A percentile compares a stretch with the other conserved stretches of the same genome.
These are phyloP conservation scores for Drosophila meridiana DNA, from an alignment of 2,888 invertebrate species.

Conservation along the genomic window DNA sequence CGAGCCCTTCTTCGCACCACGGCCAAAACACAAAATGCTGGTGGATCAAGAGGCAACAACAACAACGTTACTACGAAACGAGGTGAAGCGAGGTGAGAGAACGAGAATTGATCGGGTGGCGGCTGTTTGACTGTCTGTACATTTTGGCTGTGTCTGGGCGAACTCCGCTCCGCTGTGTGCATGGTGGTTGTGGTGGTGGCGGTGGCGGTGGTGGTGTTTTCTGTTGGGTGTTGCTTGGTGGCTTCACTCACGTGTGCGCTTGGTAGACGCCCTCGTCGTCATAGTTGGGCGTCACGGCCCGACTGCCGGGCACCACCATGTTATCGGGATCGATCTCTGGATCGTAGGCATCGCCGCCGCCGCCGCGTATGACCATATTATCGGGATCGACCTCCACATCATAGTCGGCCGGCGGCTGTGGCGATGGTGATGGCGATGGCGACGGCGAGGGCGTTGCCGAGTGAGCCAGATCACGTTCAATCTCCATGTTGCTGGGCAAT, in stretches of 20 bases:
- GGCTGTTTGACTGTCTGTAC: conserved; percentile 53
- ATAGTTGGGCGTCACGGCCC: conserved; percentile 77
- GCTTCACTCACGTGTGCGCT: conserved; percentile 84
- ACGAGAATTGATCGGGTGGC: conserved; percentile 46
- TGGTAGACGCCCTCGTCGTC: conserved; percentile 83
- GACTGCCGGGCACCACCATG: conserved; percentile 81
- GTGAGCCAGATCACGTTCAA: conserved; percentile 61
- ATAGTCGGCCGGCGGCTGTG: conserved; percentile 80
- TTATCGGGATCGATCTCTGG: conserved; percentile 83
- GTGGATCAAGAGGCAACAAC: conserved; percentile 56
- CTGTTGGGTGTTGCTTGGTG: conserved; percentile 28
- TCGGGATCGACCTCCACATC: conserved; percentile 85
- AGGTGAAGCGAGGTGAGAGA: conserved; percentile 49
- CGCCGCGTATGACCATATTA: conserved; percentile 80
- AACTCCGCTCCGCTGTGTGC: conserved; percentile 37
- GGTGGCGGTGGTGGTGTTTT: conserved; percentile 22
- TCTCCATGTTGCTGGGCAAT: conserved; percentile 83
- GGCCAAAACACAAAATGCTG: conserved; percentile 50
- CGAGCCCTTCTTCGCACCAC: conserved; percentile 46
- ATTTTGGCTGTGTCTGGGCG: conserved; percentile 47
- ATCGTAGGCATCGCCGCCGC: conserved; percentile 76
- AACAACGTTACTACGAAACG: conserved; percentile 64
- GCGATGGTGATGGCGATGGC: conserved; percentile 83
- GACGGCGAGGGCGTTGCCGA: conserved; percentile 71
- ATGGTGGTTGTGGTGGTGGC: conserved; percentile 16